These are phyloP conservation scores for Entomobrya proxima DNA, from an alignment of 2,888 invertebrate genomes.

Conservation along the genomic window DNA sequence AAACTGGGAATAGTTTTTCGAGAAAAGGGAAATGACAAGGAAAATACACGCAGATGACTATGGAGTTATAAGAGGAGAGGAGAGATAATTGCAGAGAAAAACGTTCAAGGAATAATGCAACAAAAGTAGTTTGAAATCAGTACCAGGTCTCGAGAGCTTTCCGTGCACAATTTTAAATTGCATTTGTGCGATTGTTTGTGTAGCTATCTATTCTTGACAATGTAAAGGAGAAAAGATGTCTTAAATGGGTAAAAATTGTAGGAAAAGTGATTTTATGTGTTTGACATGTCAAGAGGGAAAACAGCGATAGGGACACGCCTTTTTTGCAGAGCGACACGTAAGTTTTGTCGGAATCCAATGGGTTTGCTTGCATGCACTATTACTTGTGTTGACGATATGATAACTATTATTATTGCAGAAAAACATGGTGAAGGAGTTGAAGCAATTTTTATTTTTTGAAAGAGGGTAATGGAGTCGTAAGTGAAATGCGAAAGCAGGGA, in stretches of 20 bases:
- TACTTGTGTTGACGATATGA: neutral
- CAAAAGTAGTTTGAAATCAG: neutral
- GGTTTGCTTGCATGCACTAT: neutral
- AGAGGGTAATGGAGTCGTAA: neutral
- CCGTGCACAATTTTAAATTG: too few relatives aligned
- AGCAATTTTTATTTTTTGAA: neutral
- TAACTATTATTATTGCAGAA: neutral
- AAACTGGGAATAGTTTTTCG: neutral
- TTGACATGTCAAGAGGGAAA: neutral
- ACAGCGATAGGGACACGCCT: neutral
- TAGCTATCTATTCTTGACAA: neutral
- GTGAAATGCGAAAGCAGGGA: neutral
- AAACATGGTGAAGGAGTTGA: neutral
- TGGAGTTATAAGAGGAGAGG: neutral
- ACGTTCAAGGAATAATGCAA: neutral
- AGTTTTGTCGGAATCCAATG: neutral
- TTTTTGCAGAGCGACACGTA: neutral
- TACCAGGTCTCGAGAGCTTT: neutral
- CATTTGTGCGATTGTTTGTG: neutral
- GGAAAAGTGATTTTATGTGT: conserved; percentile 11
- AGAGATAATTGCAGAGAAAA: neutral
- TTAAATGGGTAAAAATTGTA: neutral
- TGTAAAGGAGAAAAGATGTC: neutral
- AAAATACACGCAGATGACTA: too few relatives aligned
- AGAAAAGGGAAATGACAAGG: neutral